Percentiles rank a stretch among this genome's conserved stretches.
Conservation (phyloP, 2,113 vertebrate species). For the Pedionomus torquatus region DNA sequence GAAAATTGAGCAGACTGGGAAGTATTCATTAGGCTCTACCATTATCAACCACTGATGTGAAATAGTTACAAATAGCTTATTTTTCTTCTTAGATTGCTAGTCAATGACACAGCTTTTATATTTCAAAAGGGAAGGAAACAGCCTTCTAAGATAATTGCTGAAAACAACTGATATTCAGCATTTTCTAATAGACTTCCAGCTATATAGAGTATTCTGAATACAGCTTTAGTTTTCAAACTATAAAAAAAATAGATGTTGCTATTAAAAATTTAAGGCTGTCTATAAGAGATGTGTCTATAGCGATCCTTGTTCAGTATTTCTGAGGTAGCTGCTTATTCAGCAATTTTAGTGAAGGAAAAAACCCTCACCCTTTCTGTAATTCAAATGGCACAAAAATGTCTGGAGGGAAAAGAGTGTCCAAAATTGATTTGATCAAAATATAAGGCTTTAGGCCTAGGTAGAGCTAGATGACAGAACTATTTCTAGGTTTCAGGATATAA, state of each 20-base stretch:
- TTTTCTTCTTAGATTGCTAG: background rate
- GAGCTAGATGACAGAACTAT: background rate
- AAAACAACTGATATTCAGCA: background rate
- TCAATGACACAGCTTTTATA: background rate
- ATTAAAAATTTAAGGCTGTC: background rate
- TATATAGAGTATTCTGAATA: background rate
- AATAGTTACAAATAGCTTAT: background rate
- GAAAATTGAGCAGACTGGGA: background rate
- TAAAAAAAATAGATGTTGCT: background rate
- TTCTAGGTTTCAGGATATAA: background rate
- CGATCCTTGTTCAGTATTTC: background rate
- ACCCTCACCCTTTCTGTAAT: fast-evolving
- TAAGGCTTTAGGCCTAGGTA: background rate
- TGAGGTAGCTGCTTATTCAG: background rate
- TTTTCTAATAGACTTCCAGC: background rate
- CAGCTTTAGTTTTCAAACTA: background rate
- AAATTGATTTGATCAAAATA: background rate
- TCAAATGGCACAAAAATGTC: background rate
- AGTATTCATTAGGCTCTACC: background rate
- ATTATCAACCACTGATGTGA: background rate
- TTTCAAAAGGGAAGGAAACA: background rate
- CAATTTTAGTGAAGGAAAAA: background rate
- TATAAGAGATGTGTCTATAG: background rate
- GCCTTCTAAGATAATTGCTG: background rate
- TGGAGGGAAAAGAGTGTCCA: background rate